phyloP scores from a whole-genome alignment of 2,888 invertebrate species.

The Ectemnius lituratus region DNA sequence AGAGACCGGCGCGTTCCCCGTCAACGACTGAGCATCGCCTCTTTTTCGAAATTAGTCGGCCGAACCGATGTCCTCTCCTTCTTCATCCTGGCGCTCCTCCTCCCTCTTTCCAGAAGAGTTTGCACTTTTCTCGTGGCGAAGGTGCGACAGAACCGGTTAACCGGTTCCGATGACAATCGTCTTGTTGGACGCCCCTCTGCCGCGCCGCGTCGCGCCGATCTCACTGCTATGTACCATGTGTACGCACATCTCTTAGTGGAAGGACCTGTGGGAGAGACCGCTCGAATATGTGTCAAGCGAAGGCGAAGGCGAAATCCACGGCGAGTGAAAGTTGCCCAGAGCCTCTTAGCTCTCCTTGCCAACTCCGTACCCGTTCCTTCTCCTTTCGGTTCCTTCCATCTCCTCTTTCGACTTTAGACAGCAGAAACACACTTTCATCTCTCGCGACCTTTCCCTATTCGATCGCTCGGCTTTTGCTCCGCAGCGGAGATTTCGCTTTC shows the following conservation, averaged over 20 bases:
- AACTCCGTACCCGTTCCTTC: slow-evolving; percentile 2
- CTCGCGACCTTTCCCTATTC: slow-evolving; percentile 61
- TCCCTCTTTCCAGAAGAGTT: slow-evolving; percentile 15
- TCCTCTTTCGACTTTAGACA: slow-evolving; percentile 4
- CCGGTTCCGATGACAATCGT: slow-evolving; percentile 26
- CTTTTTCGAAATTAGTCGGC: slow-evolving; percentile 54
- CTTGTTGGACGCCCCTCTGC: neutral
- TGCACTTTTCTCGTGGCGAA: neutral
- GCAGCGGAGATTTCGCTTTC: slow-evolving; percentile 68
- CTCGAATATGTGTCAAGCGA: slow-evolving; percentile 60
- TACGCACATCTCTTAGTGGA: neutral
- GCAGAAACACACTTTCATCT: slow-evolving; percentile 65
- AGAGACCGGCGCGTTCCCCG: slow-evolving; percentile 45
- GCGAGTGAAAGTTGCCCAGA: slow-evolving; percentile 68
- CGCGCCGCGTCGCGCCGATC: too few relatives aligned
- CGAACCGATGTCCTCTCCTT: slow-evolving; percentile 39
- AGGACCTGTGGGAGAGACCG: neutral
- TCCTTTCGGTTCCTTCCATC: slow-evolving; percentile 19
- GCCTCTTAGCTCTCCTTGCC: slow-evolving; percentile 13
- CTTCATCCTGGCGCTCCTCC: slow-evolving; percentile 19
- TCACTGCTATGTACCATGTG: too few relatives aligned
- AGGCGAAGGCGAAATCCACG: slow-evolving; percentile 25
- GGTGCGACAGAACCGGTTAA: neutral
- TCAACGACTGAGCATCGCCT: slow-evolving; percentile 50
- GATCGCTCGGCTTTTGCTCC: slow-evolving; percentile 28